Evolutionary conservation across 1,140 invertebrate species (phyloP).

Genomic region (Dysdera silvatica): DNA sequence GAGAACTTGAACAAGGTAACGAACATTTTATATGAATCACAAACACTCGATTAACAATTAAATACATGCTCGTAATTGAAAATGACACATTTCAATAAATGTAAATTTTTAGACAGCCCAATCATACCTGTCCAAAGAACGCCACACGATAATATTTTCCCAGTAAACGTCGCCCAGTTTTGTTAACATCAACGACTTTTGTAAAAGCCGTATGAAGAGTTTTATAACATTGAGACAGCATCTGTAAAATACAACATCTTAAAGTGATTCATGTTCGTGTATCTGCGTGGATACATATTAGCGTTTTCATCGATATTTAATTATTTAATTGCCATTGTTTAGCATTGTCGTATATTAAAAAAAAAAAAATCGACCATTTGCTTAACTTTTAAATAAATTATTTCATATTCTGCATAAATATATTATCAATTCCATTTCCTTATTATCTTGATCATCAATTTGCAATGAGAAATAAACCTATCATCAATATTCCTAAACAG

Average conservation of each 20-base stretch:
- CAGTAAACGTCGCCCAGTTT: conserved; percentile 72
- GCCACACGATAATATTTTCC: conserved; percentile 83
- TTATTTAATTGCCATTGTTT: no score
- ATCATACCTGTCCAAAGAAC: conserved; percentile 63
- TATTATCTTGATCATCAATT: no score
- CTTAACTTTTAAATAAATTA: background rate
- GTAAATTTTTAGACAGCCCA: conserved; percentile 2
- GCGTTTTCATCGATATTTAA: no score
- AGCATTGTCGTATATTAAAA: no score
- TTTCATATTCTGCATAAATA: no score
- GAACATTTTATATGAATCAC: background rate
- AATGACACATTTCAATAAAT: no score
- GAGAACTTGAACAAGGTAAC: background rate
- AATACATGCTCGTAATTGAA: conserved; percentile 17
- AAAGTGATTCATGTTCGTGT: no score
- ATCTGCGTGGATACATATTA: no score
- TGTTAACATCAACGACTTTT: conserved; percentile 75
- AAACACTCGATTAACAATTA: background rate
- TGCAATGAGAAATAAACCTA: no score
- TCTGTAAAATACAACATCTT: conserved; percentile 47
- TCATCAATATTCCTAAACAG: no score
- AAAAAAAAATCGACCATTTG: background rate
- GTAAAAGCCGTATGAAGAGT: conserved; percentile 61
- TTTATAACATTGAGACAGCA: conserved; percentile 54
- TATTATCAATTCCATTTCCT: no score